phyloP scores from a whole-genome alignment of 2,888 invertebrate species.

The Yponomeuta plumbellus region DNA sequence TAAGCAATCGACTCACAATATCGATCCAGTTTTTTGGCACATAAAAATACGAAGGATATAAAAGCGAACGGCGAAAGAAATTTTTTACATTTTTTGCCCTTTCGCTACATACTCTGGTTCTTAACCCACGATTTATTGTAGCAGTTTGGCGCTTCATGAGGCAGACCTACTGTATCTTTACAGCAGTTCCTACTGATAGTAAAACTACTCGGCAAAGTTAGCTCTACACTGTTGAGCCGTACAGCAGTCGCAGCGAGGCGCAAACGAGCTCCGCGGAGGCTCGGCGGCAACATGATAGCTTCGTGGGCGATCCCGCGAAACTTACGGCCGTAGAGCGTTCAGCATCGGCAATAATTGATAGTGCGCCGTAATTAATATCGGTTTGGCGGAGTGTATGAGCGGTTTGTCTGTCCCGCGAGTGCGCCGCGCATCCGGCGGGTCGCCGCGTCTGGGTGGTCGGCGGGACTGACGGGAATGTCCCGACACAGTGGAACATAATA shows the following conservation, averaged over 20 bases:
- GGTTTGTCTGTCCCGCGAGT: neutral
- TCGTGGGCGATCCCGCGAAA: neutral
- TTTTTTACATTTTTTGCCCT: too few relatives aligned
- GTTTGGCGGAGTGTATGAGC: neutral
- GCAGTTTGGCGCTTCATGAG: too few relatives aligned
- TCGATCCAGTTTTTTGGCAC: too few relatives aligned
- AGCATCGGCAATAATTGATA: slow-evolving; percentile 3
- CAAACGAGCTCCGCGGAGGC: neutral
- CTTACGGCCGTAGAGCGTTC: neutral
- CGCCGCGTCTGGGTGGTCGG: neutral
- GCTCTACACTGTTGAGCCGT: neutral
- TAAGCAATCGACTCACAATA: too few relatives aligned
- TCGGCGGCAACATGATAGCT: neutral
- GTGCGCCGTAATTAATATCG: slow-evolving; percentile 1
- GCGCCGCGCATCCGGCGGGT: neutral
- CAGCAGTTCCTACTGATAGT: neutral
- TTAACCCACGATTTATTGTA: too few relatives aligned
- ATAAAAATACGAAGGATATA: too few relatives aligned
- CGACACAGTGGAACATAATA: neutral
- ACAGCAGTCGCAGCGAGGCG: neutral
- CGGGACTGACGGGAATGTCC: neutral
- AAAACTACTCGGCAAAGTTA: neutral
- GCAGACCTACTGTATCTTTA: neutral
- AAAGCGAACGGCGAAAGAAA: too few relatives aligned
- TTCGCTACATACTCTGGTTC: too few relatives aligned